Base-by-base conservation (phyloP, 2,888 invertebrate species). In the Tuberolachnus salignus region DNA sequence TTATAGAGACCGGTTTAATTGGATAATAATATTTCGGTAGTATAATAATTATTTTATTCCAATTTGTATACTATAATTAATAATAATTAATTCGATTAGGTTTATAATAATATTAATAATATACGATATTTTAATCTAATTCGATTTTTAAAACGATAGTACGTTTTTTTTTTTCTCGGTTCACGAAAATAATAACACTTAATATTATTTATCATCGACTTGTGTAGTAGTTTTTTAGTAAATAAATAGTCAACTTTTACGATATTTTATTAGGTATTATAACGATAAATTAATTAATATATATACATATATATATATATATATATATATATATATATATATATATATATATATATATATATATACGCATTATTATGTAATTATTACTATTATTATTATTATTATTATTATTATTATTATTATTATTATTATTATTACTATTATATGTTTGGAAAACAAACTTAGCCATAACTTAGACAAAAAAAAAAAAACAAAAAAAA, bases 11-110 rank as follows among this genome's bases (percentile, higher is more conserved):
- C 21, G 34, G 51, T 34, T 61, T 61, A 34, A 34, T 34, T 34
- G 61, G 3, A 26, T 71, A 59, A 21, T 46, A 42, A 51, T n/a
- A 42, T 72, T 72, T 42, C 73, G 73, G 73, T 73, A 72, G 72
- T 64, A 13, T 64, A 6, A 34, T 4, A 34, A 34, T 34, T 34
- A 4, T 34, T 34, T 34, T 34, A 4, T 34, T 34, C 34, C 34
- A 51, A n/a, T 16, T 46, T 42, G 42, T 53, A 69, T 34, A 23
- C 23, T 59, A 34, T 19, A 19, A 53, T 49, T 16, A 23, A 42
- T 42, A 42, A 23, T 44, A 34, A 72, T 73, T 73, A 73, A 51
- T 73, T 34, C 57, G 72, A 51, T 51, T 61, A 72, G 61, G 61
- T 61, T 61, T 57, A 16, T 57, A 46, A 51, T 51, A 42, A 67